A percentile compares a stretch with the other conserved stretches of the same genome.
These are phyloP conservation scores for Sisyra terminalis DNA, from an alignment of 2,888 invertebrate species.

Conservation along the genomic window DNA sequence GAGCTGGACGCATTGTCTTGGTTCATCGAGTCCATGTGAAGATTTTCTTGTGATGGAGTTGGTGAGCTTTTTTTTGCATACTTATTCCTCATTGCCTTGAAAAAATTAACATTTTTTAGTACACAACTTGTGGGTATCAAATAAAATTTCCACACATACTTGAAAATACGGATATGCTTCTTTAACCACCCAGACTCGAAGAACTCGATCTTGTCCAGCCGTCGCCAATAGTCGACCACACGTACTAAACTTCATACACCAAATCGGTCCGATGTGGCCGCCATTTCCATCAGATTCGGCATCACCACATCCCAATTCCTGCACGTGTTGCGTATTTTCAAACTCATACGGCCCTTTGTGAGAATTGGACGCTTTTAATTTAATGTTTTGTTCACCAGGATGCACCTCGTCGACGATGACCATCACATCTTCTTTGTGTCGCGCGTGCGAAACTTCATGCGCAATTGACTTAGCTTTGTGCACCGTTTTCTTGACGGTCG, in stretches of 20 bases:
- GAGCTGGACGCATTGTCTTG: slow-evolving; percentile 33
- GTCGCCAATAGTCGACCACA: slow-evolving; percentile 92
- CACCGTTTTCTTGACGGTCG: slow-evolving; percentile 80
- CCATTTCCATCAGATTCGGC: slow-evolving; percentile 26
- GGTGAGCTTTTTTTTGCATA: slow-evolving; percentile 86
- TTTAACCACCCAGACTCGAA: slow-evolving; percentile 88
- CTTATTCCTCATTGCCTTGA: slow-evolving; percentile 83
- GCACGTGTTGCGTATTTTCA: slow-evolving; percentile 75
- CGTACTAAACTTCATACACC: slow-evolving; percentile 97
- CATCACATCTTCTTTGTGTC: slow-evolving; percentile 72
- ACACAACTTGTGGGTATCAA: background rate
- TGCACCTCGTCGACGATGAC: slow-evolving; percentile 71
- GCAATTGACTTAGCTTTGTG: slow-evolving; percentile 82
- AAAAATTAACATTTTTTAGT: background rate
- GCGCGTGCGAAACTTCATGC: slow-evolving; percentile 74
- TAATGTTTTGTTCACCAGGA: slow-evolving; percentile 61
- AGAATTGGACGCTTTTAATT: slow-evolving; percentile 86
- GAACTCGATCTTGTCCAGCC: slow-evolving; percentile 88
- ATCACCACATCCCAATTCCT: slow-evolving; percentile 34
- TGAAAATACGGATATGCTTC: slow-evolving; percentile 85
- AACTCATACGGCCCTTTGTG: slow-evolving; percentile 97
- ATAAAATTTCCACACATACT: too few relatives aligned
- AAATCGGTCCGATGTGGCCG: slow-evolving; percentile 84
- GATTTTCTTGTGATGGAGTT: slow-evolving; percentile 82
- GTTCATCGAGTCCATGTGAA: slow-evolving; percentile 53